These are phyloP conservation scores for Diploptera punctata DNA, from an alignment of 2,888 invertebrate genomes.

Conservation along the genomic window DNA sequence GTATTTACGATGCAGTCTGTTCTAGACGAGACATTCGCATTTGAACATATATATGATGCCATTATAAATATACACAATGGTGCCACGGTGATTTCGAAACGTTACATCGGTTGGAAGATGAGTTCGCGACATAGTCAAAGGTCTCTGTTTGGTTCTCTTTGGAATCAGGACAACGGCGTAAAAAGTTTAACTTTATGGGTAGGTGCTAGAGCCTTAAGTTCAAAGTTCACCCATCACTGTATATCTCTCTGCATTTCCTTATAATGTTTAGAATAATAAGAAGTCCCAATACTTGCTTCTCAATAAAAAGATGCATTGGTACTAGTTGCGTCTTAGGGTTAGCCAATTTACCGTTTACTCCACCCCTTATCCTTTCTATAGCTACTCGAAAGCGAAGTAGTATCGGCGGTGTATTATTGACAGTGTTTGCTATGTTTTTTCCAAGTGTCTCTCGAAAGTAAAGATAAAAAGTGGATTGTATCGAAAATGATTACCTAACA, in stretches of 20 bases:
- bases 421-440: no score
- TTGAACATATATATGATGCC: neutral
- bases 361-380: no score
- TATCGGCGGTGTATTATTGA: no score
- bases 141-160: neutral
- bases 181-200: neutral
- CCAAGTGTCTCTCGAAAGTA: no score
- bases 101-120: neutral
- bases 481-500: no score
- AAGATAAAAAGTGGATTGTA: no score
- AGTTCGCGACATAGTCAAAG: conserved; percentile 10
- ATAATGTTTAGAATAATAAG: neutral
- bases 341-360: no score
- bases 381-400: no score
- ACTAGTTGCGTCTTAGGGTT: no score
- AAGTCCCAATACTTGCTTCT: no score
- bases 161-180: conserved; percentile 4
- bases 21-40: neutral
- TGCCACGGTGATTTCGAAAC: neutral
- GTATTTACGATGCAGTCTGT: neutral
- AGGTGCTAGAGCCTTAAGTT: neutral
- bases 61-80: neutral
- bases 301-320: no score
- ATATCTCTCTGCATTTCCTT: no score
- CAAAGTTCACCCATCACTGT: neutral